Evolutionary conservation across 2,888 invertebrate genomes (phyloP).

Genomic region (Erebia ligea): DNA sequence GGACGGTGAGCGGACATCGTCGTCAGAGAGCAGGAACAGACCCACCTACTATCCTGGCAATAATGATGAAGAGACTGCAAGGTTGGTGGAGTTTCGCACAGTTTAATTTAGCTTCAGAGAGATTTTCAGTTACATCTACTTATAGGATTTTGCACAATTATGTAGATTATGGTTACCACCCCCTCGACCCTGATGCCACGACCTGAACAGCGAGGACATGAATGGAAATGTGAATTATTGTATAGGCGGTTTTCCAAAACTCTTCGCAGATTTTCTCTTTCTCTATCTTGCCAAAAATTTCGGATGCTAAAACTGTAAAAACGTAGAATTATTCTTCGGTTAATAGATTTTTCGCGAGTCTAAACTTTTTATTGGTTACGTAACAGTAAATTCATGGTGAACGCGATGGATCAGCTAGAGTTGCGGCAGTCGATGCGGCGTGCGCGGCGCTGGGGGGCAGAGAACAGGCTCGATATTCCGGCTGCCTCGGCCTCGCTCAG

Average conservation of each 20-base stretch:
- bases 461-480: constrained; percentile 68
- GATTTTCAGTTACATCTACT: no score
- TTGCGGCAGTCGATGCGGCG: constrained; percentile 89
- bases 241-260: no score
- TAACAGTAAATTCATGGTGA: constrained; percentile 91
- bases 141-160: no score
- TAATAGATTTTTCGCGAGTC: no score
- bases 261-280: no score
- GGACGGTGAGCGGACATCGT: constrained; percentile 90
- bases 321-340: no score
- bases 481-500: constrained; percentile 67
- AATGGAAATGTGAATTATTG: no score
- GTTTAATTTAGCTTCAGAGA: neutral
- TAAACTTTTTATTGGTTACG: neutral
- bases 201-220: no score
- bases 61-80: constrained; percentile 82
- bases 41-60: constrained; percentile 90
- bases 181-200: no score
- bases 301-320: no score
- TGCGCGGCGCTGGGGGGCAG: constrained; percentile 83
- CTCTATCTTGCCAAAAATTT: no score
- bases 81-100: constrained; percentile 52
- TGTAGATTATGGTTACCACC: no score
- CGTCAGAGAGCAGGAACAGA: constrained; percentile 85
- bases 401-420: constrained; percentile 94